Conservation (phyloP, 2,797 vertebrate genomes). For the Menidia menidia region DNA sequence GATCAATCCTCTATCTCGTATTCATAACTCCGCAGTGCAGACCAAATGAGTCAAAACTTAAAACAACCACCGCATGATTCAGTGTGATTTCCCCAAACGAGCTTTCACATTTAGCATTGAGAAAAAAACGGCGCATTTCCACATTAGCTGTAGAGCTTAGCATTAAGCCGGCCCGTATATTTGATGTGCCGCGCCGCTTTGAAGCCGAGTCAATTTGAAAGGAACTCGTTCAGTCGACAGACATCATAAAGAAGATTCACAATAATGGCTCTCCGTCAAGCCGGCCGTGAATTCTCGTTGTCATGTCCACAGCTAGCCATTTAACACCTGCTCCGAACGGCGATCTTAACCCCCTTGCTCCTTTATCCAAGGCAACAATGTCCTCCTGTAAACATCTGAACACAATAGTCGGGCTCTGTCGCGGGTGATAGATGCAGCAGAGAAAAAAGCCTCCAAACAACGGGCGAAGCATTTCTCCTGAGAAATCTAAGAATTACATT, state of each 20-base stretch:
- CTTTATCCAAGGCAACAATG: slow-evolving; percentile 41
- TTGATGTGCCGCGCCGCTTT: slow-evolving; percentile 32
- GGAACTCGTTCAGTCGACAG: slow-evolving; percentile 53
- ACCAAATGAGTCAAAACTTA: background rate
- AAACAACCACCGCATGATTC: background rate
- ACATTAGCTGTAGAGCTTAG: slow-evolving; percentile 19
- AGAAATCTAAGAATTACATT: slow-evolving; percentile 79
- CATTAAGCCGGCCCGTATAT: slow-evolving; percentile 38
- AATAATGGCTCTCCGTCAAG: slow-evolving; percentile 69
- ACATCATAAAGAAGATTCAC: slow-evolving; percentile 73
- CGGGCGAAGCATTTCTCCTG: slow-evolving; percentile 77
- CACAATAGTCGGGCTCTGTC: slow-evolving; percentile 59
- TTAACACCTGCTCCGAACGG: slow-evolving; percentile 66
- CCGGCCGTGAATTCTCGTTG: slow-evolving; percentile 62
- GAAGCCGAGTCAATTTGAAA: slow-evolving; percentile 40
- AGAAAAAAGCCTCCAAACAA: slow-evolving; percentile 76
- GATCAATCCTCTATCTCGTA: too few species aligned
- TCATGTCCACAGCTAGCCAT: slow-evolving; percentile 62
- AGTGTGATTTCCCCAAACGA: slow-evolving; percentile 7
- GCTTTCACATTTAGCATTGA: background rate
- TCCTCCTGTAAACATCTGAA: slow-evolving; percentile 62
- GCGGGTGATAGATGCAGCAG: slow-evolving; percentile 72
- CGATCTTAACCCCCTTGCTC: slow-evolving; percentile 68
- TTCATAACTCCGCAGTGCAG: background rate
- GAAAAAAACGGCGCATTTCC: background rate